Base-by-base conservation (phyloP, 2,113 vertebrate species). In the Stigmatopora argus region DNA sequence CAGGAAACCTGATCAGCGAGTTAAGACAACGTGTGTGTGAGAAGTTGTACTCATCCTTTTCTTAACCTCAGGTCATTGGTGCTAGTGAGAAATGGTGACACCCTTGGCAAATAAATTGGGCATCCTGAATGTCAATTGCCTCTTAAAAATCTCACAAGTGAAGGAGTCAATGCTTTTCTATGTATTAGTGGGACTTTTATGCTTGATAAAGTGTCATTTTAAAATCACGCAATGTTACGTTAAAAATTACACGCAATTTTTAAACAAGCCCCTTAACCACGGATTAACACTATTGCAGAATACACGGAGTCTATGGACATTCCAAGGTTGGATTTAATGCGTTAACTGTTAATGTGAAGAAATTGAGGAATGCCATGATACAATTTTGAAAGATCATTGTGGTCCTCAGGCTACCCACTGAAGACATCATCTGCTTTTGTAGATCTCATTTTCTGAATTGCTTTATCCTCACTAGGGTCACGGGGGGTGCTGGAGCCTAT, bases 1-100 rank as follows among this genome's bases (percentile, higher is more conserved):
- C 3, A 58, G 14, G 12, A 79, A 80, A 82, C 82, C 64, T 52
- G 82, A 67, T 26, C 0, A n/a, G 14, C 84, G 0, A 26, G 83
- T 83, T 86, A 71, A 70, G 13, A n/a, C 38, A 7, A 41, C 17
- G 21, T 47, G 3, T 15, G 21, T 47, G 3, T 15, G 10, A 0
- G 0, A 7, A 64, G 64, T 66, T 55, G 64, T 38, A 17, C 68
- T 45, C 44, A 61, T 21, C 18, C 14, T 61, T 23, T 21, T 26
- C 23, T 53, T 18, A 31, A 69, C 58, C 46, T 63, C 58, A 71
- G 12, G 12, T 53, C 47, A 35, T 0, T 17, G 11, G 41, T 63
- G 47, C 69, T 35, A 57, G 6, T 23, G 0, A 69, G 61, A 60
- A 0, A 45, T 75, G 62, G 38, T 75, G 62, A 72, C 65, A 3